Evolutionary conservation across 2,888 invertebrate genomes (phyloP).

Genomic region (Teinopalpus imperialis): DNA sequence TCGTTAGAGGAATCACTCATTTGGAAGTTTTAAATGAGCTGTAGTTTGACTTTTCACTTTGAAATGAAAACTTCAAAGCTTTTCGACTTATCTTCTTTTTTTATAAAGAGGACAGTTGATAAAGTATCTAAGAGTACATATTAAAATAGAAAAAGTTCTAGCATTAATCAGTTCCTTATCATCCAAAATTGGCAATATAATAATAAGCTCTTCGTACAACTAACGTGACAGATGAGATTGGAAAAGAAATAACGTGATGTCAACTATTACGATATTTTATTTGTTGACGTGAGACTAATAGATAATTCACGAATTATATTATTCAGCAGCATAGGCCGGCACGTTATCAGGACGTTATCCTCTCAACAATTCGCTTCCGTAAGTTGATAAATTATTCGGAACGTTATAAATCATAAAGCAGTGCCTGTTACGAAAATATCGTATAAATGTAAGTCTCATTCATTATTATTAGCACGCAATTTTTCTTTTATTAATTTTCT

Average conservation of each 20-base stretch:
- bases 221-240: too few species aligned
- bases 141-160: too few species aligned
- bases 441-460: conserved; percentile 1
- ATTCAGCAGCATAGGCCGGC: conserved; percentile 16
- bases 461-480: not conserved
- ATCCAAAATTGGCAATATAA: too few species aligned
- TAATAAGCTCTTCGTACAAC: too few species aligned
- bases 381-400: conserved; percentile 19
- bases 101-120: not conserved
- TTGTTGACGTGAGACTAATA: too few species aligned
- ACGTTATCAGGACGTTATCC: too few species aligned
- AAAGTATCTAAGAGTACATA: not conserved
- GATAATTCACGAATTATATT: conserved; percentile 3
- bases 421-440: conserved; percentile 8
- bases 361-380: conserved; percentile 15
- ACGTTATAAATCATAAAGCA: conserved; percentile 17
- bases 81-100: not conserved
- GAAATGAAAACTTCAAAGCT: conserved; percentile 16
- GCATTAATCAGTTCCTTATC: too few species aligned
- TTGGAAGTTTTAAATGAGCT: conserved; percentile 25
- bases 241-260: too few species aligned
- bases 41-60: conserved; percentile 17
- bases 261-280: too few species aligned
- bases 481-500: too few species aligned
- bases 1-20: conserved; percentile 18